phyloP scores from a whole-genome alignment of 2,113 vertebrate species.

The Papio anubis region DNA sequence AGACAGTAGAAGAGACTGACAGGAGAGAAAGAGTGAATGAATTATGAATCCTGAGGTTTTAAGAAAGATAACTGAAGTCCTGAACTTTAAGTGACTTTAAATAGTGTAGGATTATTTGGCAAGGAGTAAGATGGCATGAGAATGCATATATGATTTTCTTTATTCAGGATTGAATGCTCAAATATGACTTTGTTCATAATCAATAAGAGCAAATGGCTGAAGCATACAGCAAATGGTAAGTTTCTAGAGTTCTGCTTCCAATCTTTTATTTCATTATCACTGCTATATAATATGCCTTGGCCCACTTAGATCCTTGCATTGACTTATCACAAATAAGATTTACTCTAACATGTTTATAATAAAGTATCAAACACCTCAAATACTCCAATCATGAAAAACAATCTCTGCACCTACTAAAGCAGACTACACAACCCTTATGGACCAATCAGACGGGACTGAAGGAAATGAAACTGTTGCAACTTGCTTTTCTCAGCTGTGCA shows the following conservation, averaged over 20 bases:
- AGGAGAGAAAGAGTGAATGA: neutral
- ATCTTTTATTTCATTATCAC: neutral
- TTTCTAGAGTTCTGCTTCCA: neutral
- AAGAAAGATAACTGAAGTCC: neutral
- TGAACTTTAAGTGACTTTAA: neutral
- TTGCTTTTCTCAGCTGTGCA: neutral
- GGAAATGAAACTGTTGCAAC: neutral
- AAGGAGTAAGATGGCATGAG: neutral
- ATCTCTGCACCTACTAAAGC: neutral
- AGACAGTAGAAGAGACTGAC: neutral
- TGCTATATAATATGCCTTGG: neutral
- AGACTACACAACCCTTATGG: neutral
- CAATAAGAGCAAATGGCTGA: neutral
- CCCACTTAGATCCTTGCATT: neutral
- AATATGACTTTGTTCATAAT: constrained; percentile 1
- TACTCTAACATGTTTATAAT: neutral
- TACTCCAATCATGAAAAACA: neutral
- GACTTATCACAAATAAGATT: neutral
- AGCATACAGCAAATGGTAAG: neutral
- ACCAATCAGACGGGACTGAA: neutral
- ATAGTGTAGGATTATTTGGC: neutral
- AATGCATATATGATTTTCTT: neutral
- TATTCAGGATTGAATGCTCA: neutral
- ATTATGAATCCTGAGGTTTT: neutral
- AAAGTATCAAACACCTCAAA: neutral